These are phyloP conservation scores for Anoplophora glabripennis DNA, from an alignment of 1,140 invertebrate species.

Conservation along the genomic window DNA sequence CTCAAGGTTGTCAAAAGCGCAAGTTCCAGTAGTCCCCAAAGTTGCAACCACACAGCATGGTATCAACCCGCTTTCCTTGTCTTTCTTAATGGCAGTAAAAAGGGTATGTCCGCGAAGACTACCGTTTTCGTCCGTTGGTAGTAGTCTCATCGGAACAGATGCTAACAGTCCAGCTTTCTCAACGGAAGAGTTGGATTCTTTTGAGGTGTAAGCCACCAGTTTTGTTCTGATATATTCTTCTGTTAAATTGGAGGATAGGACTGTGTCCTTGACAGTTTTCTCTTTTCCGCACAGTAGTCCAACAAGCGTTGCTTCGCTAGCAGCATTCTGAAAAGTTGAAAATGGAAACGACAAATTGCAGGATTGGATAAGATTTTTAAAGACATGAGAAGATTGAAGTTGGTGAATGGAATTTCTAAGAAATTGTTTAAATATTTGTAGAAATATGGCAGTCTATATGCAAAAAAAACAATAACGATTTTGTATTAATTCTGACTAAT, in stretches of 20 bases:
- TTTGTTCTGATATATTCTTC: conserved; percentile 68
- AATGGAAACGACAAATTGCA: conserved; percentile 13
- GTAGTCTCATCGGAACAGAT: conserved; percentile 75
- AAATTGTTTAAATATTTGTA: conserved; percentile 37
- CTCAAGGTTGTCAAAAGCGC: conserved; percentile 84
- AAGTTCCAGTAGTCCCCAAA: conserved; percentile 89
- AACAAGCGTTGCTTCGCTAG: conserved; percentile 86
- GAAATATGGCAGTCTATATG: not conserved
- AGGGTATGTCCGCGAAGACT: conserved; percentile 72
- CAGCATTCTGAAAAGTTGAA: conserved; percentile 76
- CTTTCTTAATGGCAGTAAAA: conserved; percentile 70
- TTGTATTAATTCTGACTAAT: not conserved
- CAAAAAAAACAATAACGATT: not conserved
- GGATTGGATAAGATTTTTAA: too few relatives aligned
- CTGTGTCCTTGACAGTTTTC: conserved; percentile 60
- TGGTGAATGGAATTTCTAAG: too few relatives aligned
- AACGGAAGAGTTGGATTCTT: conserved; percentile 89
- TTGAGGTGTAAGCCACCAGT: conserved; percentile 83
- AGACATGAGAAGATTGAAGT: too few relatives aligned
- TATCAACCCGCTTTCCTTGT: conserved; percentile 67
- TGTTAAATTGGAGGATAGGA: conserved; percentile 58
- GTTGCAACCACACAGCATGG: conserved; percentile 82
- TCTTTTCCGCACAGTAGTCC: conserved; percentile 78
- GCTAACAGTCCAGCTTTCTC: conserved; percentile 82
- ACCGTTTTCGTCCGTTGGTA: conserved; percentile 72